Evolutionary conservation across 2,888 invertebrate species (phyloP).

Genomic region (Eucriotettix oculatus): DNA sequence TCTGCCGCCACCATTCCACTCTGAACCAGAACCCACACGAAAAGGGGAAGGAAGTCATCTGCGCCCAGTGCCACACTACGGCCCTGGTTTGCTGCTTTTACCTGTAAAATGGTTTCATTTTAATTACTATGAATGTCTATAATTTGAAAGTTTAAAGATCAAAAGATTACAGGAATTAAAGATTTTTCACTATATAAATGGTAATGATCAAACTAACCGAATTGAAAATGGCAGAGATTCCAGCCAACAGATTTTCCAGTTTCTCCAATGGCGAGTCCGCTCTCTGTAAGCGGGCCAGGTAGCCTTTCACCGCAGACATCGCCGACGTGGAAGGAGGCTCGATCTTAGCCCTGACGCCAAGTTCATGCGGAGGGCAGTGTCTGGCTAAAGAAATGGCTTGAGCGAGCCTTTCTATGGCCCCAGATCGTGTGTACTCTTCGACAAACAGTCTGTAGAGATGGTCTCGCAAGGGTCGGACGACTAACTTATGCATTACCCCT

Average conservation of each 20-base stretch:
- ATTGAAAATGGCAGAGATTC: slow-evolving; percentile 76
- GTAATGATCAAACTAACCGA: slow-evolving; percentile 21
- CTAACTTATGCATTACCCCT: slow-evolving; percentile 81
- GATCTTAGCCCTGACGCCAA: slow-evolving; percentile 56
- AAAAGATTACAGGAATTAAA: not conserved
- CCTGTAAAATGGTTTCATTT: slow-evolving; percentile 25
- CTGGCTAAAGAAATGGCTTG: slow-evolving; percentile 53
- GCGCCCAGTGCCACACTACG: slow-evolving; percentile 47
- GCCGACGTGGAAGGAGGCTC: slow-evolving; percentile 59
- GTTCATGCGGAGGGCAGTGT: slow-evolving; percentile 46
- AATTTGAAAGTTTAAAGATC: not conserved
- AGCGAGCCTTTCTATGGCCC: slow-evolving; percentile 55
- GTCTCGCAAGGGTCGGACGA: slow-evolving; percentile 69
- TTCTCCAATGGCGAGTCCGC: slow-evolving; percentile 88
- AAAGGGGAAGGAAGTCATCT: slow-evolving; percentile 78
- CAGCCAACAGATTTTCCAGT: slow-evolving; percentile 75
- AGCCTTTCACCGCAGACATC: slow-evolving; percentile 59
- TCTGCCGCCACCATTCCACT: slow-evolving; percentile 57
- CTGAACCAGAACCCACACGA: slow-evolving; percentile 78
- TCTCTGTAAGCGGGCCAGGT: slow-evolving; percentile 68
- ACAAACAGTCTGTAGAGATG: slow-evolving; percentile 74
- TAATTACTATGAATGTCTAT: not conserved
- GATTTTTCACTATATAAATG: not conserved
- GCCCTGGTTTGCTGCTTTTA: slow-evolving; percentile 45
- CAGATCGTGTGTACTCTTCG: slow-evolving; percentile 64